Evolutionary conservation across 1,140 invertebrate species (phyloP).

Genomic region (Sipha flava): DNA sequence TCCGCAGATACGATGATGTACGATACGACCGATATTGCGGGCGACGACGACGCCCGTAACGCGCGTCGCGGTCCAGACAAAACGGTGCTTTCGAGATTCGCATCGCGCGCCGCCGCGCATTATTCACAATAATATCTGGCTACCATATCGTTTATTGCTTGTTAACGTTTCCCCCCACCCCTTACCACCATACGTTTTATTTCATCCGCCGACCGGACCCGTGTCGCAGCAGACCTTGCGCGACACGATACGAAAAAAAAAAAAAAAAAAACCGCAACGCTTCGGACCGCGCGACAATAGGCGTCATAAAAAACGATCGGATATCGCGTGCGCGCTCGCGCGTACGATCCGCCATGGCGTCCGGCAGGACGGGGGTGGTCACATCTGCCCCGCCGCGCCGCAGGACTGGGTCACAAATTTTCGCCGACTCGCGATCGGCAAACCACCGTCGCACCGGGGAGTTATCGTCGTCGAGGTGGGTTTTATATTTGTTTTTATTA

Average conservation of each 20-base stretch:
- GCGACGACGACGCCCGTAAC: background rate
- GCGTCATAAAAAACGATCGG: background rate
- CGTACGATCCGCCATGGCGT: no score
- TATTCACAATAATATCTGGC: conserved; percentile 24
- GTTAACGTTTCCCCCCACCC: background rate
- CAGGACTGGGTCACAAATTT: conserved; percentile 10
- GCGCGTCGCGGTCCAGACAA: background rate
- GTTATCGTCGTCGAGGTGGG: background rate
- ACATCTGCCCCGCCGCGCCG: no score
- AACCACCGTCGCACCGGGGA: background rate
- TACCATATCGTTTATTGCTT: conserved; percentile 24
- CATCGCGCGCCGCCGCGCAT: background rate
- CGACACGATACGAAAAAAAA: no score
- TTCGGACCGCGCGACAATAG: background rate
- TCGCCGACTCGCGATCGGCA: no score
- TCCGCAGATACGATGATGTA: no score
- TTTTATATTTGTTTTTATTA: background rate
- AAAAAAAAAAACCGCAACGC: background rate
- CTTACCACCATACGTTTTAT: background rate
- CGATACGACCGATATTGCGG: no score
- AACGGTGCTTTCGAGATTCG: conserved; percentile 7
- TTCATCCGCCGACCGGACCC: background rate
- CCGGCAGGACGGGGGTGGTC: no score
- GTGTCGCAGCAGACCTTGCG: no score
- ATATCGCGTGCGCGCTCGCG: background rate